These are phyloP conservation scores for Hipposideros larvatus DNA, from an alignment of 2,797 vertebrate genomes.

Conservation along the genomic window DNA sequence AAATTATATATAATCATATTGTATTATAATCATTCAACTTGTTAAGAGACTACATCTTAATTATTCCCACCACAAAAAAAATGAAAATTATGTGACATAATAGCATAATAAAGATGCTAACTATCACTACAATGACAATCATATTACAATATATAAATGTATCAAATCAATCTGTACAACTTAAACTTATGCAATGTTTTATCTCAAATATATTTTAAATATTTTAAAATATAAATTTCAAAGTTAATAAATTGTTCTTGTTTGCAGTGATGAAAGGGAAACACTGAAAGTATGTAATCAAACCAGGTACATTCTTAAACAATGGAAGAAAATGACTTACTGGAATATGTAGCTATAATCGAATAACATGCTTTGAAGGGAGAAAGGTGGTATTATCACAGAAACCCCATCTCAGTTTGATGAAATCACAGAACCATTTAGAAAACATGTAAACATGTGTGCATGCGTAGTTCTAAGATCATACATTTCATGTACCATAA, in stretches of 20 bases:
- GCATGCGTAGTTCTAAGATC: not conserved
- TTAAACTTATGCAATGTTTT: not conserved
- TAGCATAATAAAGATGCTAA: not conserved
- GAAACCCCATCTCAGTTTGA: not conserved
- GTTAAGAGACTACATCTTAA: not conserved
- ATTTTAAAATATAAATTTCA: not conserved
- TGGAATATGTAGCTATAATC: not conserved
- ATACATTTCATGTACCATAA: not conserved
- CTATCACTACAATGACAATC: not conserved
- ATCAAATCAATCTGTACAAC: not conserved
- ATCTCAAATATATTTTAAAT: not conserved
- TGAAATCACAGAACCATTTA: not conserved
- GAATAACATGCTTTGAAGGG: not conserved
- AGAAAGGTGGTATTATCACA: not conserved
- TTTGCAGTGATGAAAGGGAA: not conserved
- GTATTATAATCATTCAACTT: not conserved
- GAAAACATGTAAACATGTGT: not conserved
- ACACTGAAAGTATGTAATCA: not conserved
- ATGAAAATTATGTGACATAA: not conserved
- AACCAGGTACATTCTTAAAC: not conserved
- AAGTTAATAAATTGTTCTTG: slow-evolving; percentile 8
- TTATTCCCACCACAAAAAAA: not conserved
- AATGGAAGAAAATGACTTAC: not conserved
- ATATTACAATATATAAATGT: not conserved
- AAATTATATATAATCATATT: not conserved